Percentiles rank a stretch among this genome's conserved stretches.
Evolutionary conservation across 2,888 invertebrate genomes (phyloP).

Genomic region (Crocallis elinguaria): DNA sequence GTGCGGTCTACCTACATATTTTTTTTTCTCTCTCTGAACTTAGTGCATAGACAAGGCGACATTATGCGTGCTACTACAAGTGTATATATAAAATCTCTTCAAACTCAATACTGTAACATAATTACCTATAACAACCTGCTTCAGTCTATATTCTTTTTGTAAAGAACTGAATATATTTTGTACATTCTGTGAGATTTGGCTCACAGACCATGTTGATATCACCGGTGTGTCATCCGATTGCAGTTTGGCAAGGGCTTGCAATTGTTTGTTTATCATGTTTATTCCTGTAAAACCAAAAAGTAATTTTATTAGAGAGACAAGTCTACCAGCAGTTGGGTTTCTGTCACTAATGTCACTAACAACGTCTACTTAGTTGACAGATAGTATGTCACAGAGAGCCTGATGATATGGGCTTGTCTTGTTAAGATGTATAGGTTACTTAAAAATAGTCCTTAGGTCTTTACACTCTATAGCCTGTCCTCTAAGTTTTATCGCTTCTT

Average conservation of each 20-base stretch:
- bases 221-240: constrained; percentile 59
- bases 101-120: neutral
- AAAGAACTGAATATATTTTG: constrained; percentile 48
- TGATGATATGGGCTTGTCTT: too few species aligned
- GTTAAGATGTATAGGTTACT: too few species aligned
- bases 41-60: too few species aligned
- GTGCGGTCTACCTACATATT: too few species aligned
- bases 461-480: too few species aligned
- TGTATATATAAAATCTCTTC: neutral
- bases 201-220: constrained; percentile 69
- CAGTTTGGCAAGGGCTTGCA: constrained; percentile 61
- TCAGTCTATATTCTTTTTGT: constrained; percentile 61
- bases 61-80: neutral
- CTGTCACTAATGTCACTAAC: too few species aligned
- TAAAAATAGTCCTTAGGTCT: too few species aligned
- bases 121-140: constrained; percentile 65
- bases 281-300: constrained; percentile 52
- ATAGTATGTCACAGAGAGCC: too few species aligned
- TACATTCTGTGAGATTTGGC: constrained; percentile 58
- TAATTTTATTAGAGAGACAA: neutral
- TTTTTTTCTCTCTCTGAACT: too few species aligned
- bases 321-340: neutral
- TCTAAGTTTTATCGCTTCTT: too few species aligned
- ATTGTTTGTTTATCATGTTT: constrained; percentile 54
- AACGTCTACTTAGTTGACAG: too few species aligned